Evolutionary conservation across 2,888 invertebrate genomes (phyloP).

Genomic region (Pterostichus madidus): DNA sequence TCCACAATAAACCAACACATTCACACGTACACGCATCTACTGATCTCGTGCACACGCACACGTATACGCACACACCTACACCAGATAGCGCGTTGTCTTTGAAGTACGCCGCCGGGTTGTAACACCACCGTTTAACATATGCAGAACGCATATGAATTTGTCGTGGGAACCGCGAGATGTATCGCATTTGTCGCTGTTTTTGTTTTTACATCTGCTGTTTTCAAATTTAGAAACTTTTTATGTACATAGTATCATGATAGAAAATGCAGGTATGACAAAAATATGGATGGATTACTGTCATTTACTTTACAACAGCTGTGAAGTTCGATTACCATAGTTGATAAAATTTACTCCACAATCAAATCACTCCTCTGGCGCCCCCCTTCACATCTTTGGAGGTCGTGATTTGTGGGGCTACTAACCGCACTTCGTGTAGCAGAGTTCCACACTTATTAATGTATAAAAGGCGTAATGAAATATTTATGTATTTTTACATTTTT

Average conservation of each 20-base stretch:
- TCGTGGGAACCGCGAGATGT: conserved; percentile 49
- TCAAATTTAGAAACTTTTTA: background rate
- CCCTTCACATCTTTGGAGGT: no score
- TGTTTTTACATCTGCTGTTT: conserved; percentile 20
- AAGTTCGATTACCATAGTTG: no score
- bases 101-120: conserved; percentile 33
- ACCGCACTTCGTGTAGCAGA: no score
- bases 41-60: conserved; percentile 4
- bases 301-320: no score
- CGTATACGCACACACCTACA: conserved; percentile 21
- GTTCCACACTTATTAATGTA: no score
- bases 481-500: no score
- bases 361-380: no score
- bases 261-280: no score
- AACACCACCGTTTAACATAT: conserved; percentile 46
- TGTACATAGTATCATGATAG: background rate
- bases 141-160: conserved; percentile 48
- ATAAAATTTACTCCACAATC: no score
- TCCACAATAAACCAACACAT: conserved; percentile 4
- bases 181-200: background rate
- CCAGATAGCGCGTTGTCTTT: conserved; percentile 41
- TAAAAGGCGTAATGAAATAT: no score
- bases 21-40: conserved; percentile 25
- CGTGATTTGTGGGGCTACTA: no score
- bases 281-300: no score